Percentiles rank a stretch among this genome's conserved stretches.
Evolutionary conservation across 2,888 invertebrate species (phyloP).

Genomic region (Aspidiotus destructor): DNA sequence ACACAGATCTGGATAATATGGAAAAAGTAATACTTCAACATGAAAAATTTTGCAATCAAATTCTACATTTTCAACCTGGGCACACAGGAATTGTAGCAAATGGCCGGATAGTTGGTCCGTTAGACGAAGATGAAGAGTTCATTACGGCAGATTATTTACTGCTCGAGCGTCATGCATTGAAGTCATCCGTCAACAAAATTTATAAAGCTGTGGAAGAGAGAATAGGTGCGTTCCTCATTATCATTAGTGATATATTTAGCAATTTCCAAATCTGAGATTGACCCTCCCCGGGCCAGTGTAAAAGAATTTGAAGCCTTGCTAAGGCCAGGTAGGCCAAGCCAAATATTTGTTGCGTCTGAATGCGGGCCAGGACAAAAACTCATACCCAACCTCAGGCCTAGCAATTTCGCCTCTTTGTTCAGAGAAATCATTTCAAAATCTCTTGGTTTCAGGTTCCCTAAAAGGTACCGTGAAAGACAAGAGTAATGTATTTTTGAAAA

Average conservation of each 20-base stretch:
- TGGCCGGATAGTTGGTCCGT: slow-evolving; percentile 78
- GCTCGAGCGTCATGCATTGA: slow-evolving; percentile 57
- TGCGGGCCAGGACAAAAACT: too few species aligned
- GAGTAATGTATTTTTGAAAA: slow-evolving; percentile 66
- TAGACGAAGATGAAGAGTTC: slow-evolving; percentile 63
- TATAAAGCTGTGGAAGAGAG: slow-evolving; percentile 40
- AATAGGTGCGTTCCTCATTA: slow-evolving; percentile 4
- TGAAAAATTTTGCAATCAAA: slow-evolving; percentile 58
- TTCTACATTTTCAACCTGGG: slow-evolving; percentile 58
- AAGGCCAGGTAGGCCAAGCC: background rate
- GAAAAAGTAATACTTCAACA: slow-evolving; percentile 43
- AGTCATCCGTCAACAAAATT: slow-evolving; percentile 38
- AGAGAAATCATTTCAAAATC: too few species aligned
- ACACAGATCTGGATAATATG: slow-evolving; percentile 37
- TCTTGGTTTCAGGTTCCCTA: too few species aligned
- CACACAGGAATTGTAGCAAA: slow-evolving; percentile 71
- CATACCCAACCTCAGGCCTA: too few species aligned
- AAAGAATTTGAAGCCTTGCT: background rate
- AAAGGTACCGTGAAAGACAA: slow-evolving; percentile 41
- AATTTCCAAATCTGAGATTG: too few species aligned
- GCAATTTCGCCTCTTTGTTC: too few species aligned
- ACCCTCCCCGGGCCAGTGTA: too few species aligned
- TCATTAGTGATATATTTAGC: too few species aligned
- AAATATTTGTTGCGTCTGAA: too few species aligned
- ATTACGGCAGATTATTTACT: slow-evolving; percentile 79